Base-by-base conservation (phyloP, 2,113 vertebrate genomes). In the Anser brachyrhynchus region DNA sequence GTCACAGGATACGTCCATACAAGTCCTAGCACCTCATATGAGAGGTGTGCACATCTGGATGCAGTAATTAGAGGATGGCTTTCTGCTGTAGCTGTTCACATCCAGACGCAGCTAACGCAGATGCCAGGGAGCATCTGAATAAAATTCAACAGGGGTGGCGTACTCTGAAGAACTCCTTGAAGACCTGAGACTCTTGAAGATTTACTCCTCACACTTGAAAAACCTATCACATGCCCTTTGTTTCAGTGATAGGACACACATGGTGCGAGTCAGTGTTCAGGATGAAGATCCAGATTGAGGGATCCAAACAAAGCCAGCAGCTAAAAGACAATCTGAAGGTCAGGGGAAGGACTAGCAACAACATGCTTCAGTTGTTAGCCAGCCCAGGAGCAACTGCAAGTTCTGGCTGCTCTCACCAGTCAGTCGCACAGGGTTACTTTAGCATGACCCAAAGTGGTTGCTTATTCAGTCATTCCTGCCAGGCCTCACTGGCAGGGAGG, bases 401-500 rank as follows among this genome's bases (percentile, higher is more conserved):
- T 78, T 67, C 92, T 96, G 91, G 86, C 80, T 37, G 37, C 69
- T 84, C 29, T 67, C 82, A 57, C 52, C 77, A 91, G 43, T 57
- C 87, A 87, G 87, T 51, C 71, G 75, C 57, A n/a, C 0, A 0
- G 52, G 69, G 70, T 93, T 95, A 61, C 94, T 93, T 89, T 8
- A 92, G 70, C 74, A 41, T 84, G 91, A 92, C 91, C 95, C 77
- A 87, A 87, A 91, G 80, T 1, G 5, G 70, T 89, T 93, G 91
- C 94, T 97, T 93, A 87, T 95, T 92, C 87, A 92, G 70, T 93
- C 81, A 49, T 87, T 92, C 92, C 73, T 92, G 92, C 92, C 94
- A 95, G 96, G 85, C 90, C 95, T 95, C 90, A 46, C 84, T 95
- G 96, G 84, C 95, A 95, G 91, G 92, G 92, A 96, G 84, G 87